Evolutionary conservation across 2,797 vertebrate species (phyloP), one percentile per base, ranked within the genome.

Genomic region (Jordanella pulchra): DNA sequence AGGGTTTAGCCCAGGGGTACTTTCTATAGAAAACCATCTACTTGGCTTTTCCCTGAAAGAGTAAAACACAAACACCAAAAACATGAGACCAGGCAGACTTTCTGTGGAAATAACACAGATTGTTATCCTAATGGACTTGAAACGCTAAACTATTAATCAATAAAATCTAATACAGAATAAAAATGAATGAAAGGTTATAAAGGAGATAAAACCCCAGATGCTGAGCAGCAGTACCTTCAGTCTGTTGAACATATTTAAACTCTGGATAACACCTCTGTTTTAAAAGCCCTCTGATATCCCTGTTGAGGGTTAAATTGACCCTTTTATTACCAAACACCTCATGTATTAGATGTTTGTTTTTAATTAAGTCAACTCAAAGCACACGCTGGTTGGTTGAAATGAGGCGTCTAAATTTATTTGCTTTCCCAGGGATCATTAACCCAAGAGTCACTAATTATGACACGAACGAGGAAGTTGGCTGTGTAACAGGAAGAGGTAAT

Each of bases 401-500:
- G 45, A 48, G 44, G 44, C 27, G 64, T 48, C 45, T 32, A 5
- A 48, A 30, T 50, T 13, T 66, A 45, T 66, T 66, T 65, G 50
- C 21, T 45, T 32, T 65, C n/a, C 32, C 65, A 51, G 48, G 39
- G 27, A 50, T 66, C 64, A 50, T 66, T 50, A 66, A 50, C 64
- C 35, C 63, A 53, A 25, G 54, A 44, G 23, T 65, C 14, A 32
- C 30, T 53, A 64, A 64, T 51, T 44, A 32, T 25, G 35, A 18
- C 13, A 11, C 18, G 28, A 44, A 56, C 30, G 42, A 15, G 0
- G 23, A 56, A 13, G 14, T 21, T 9, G 55, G n/a, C 0, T 4
- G 10, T 3, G 25, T 27, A 53, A 72, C 50, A 72, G 50, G 44
- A 75, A 73, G 75, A 44, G 60, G 35, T 44, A 63, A 63, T 63